These are phyloP conservation scores for Spinus olivaceus DNA, from an alignment of 2,797 vertebrate genomes.

Conservation along the genomic window DNA sequence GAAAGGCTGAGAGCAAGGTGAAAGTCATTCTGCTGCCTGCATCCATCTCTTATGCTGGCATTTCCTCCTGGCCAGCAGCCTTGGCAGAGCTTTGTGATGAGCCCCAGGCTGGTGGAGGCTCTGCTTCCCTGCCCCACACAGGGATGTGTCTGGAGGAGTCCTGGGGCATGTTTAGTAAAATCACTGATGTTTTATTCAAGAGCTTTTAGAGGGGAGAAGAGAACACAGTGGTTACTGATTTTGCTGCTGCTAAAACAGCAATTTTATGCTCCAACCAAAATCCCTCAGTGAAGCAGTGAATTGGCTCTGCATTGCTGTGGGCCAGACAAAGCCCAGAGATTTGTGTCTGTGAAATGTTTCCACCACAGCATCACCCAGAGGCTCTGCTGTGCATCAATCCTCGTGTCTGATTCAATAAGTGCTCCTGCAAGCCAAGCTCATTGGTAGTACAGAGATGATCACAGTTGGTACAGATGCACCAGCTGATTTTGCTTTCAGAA, in stretches of 20 bases:
- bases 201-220: not conserved
- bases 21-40: not conserved
- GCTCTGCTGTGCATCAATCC: not conserved
- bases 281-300: not conserved
- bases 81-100: rapidly evolving
- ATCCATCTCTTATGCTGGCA: not conserved
- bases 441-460: not conserved
- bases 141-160: not conserved
- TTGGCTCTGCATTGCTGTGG: not conserved
- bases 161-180: not conserved
- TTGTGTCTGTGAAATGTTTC: not conserved
- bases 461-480: not conserved
- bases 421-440: not conserved
- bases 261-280: not conserved
- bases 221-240: not conserved
- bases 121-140: not conserved
- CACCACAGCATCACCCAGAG: not conserved
- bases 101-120: not conserved
- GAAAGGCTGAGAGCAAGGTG: not conserved
- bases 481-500: not conserved
- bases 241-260: not conserved
- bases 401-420: not conserved
- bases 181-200: constrained; percentile 41
- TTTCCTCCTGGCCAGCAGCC: not conserved
- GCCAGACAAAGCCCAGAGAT: not conserved